phyloP scores from a whole-genome alignment of 2,797 vertebrate species.

The Botia kubotai region DNA sequence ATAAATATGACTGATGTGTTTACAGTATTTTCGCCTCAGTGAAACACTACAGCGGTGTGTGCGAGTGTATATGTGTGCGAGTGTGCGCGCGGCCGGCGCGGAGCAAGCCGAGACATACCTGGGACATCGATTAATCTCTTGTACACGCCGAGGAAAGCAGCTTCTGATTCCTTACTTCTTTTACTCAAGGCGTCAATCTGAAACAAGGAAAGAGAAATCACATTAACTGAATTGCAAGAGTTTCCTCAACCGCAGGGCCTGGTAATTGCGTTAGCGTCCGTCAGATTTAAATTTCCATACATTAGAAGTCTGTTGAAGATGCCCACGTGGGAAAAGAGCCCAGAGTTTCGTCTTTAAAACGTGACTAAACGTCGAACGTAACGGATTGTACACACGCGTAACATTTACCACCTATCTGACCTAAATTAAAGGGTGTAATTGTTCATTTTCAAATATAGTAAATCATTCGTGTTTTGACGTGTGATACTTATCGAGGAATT shows the following conservation, averaged over 20 bases:
- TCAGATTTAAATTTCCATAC: conserved; percentile 36
- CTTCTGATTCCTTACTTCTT: conserved; percentile 91
- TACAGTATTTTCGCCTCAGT: conserved; percentile 53
- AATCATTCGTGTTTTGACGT: conserved; percentile 31
- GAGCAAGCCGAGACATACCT: conserved; percentile 76
- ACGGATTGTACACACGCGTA: background rate
- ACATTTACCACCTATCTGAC: conserved; percentile 28
- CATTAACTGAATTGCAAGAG: conserved; percentile 26
- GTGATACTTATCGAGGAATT: conserved; percentile 28
- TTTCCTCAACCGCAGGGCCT: background rate
- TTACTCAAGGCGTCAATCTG: conserved; percentile 91
- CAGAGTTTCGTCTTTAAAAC: background rate
- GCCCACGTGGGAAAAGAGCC: too few relatives aligned
- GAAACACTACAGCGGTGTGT: conserved; percentile 50
- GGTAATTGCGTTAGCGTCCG: conserved; percentile 22
- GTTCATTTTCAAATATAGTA: conserved; percentile 17
- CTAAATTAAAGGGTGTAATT: conserved; percentile 28
- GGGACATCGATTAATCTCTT: conserved; percentile 93
- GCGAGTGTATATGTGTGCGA: conserved; percentile 20
- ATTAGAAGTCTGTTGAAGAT: conserved; percentile 28
- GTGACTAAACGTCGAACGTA: background rate
- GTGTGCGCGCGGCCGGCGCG: background rate
- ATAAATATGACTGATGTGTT: conserved; percentile 66
- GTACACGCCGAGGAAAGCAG: conserved; percentile 91
- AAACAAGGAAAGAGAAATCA: conserved; percentile 50